These are phyloP conservation scores for Formica selysi DNA, from an alignment of 1,140 invertebrate genomes.

Conservation along the genomic window DNA sequence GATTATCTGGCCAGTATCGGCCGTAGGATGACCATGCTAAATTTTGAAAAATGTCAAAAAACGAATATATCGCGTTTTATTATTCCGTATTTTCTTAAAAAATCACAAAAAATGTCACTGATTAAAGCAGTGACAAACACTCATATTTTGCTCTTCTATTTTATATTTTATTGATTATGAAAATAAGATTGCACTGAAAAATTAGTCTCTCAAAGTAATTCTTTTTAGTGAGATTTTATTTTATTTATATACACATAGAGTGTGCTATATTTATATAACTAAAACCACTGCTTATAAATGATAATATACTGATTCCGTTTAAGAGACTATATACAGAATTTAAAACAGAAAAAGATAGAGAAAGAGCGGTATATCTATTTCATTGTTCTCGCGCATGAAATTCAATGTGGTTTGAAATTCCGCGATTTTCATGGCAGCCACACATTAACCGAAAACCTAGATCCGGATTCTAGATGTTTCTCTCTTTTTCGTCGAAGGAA, in stretches of 20 bases:
- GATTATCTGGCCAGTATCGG: not conserved
- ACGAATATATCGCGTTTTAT: conserved; percentile 14
- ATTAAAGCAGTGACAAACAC: no score
- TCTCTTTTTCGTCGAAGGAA: not conserved
- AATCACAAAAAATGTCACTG: no score
- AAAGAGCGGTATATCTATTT: not conserved
- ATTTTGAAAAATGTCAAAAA: conserved; percentile 19
- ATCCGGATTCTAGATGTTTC: conserved; percentile 46
- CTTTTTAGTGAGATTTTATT: no score
- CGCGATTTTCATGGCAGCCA: conserved; percentile 31
- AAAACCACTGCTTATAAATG: no score
- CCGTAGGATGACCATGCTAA: not conserved
- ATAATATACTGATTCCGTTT: no score
- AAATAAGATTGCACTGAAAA: no score
- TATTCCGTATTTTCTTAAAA: not conserved
- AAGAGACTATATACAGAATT: no score
- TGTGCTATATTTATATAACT: no score
- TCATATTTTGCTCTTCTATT: no score
- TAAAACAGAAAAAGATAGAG: not conserved
- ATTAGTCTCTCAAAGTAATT: no score
- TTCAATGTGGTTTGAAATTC: conserved; percentile 11
- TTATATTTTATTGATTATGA: no score
- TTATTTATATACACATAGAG: no score
- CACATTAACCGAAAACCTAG: conserved; percentile 41
- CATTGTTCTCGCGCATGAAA: conserved; percentile 47